These are phyloP conservation scores for Gymnothorax javanicus DNA, from an alignment of 2,797 vertebrate genomes.

Conservation along the genomic window DNA sequence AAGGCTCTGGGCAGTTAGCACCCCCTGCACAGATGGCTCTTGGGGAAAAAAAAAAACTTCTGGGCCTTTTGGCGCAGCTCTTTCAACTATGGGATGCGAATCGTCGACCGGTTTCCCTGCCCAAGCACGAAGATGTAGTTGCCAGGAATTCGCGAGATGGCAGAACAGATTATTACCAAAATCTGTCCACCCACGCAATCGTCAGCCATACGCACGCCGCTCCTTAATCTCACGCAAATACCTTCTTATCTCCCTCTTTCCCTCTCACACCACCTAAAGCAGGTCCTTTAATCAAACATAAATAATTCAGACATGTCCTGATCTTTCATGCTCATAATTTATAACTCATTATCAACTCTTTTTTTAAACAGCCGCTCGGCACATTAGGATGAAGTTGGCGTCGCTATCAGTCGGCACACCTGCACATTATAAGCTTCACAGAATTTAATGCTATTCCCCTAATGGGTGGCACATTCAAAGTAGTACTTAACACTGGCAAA, in stretches of 20 bases:
- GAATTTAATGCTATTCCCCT: neutral
- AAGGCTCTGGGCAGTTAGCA: neutral
- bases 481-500: neutral
- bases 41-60: neutral
- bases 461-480: neutral
- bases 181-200: neutral
- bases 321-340: conserved; percentile 22
- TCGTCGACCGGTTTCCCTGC: neutral
- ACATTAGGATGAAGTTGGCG: neutral
- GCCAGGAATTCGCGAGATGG: neutral
- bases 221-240: conserved; percentile 12
- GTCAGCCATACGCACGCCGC: neutral
- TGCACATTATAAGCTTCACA: neutral
- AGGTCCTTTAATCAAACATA: conserved; percentile 11
- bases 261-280: neutral
- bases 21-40: neutral
- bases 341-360: conserved; percentile 13
- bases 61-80: neutral
- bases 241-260: neutral
- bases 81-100: neutral
- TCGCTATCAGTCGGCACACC: neutral
- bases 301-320: conserved; percentile 6
- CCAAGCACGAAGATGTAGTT: neutral
- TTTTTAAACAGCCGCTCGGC: neutral
- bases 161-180: neutral